Base-by-base conservation (phyloP, 2,797 vertebrate species). In the Leuciscus waleckii region DNA sequence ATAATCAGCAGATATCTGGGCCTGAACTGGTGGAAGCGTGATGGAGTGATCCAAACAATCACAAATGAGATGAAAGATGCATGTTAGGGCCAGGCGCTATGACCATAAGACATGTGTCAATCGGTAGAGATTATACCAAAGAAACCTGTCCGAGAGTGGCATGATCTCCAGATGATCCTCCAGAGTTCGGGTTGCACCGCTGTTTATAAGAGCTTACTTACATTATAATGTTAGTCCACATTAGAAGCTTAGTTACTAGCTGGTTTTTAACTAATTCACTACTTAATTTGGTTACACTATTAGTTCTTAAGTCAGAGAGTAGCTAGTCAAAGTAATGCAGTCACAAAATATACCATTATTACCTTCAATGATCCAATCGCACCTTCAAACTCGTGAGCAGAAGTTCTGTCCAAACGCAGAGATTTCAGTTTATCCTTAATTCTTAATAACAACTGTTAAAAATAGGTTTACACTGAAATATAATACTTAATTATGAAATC, bases 1-100 rank as follows among this genome's bases (percentile, higher is more conserved):
- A 82, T 82, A 80, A 86, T 75, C 88, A 86, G 84, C 76, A 88
- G 83, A 80, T 67, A 84, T 79, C 85, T 58, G 83, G 41, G 78
- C 41, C 86, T 85, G 41, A 71, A 81, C 87, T 84, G 49, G 29
- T 69, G 74, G 67, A 82, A 81, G 86, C 82, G 73, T 67, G 70
- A 67, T 80, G 67, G 74, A 76, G 69, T 73, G 80, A 58, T 37
- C 37, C n/a, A 75, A 46, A 88, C 78, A 61, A 84, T 73, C 82
- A 79, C 58, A 85, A 69, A 85, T 85, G 80, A 68, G n/a, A 68
- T 80, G 78, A 17, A 7, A 61, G 76, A 78, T 78, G 76, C 37
- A 5, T 26, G 76, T 78, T 78, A 43, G 76, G 35, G n/a, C 76
- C 16, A 37, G 76, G 76, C n/a, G 76, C 14, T 6, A 29, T 78